phyloP scores from a whole-genome alignment of 1,140 invertebrate species.

The Temnothorax curvispinosus region DNA sequence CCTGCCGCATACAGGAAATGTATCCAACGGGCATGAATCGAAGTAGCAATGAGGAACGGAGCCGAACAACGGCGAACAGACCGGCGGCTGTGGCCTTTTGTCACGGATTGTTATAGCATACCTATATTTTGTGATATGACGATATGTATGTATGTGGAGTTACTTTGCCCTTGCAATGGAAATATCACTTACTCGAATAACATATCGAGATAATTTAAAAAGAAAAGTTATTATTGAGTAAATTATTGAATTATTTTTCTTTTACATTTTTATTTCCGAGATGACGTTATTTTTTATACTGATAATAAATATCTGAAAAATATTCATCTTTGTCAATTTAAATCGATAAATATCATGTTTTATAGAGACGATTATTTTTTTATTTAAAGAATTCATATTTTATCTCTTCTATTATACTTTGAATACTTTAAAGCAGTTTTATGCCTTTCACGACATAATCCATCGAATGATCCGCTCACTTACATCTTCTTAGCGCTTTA shows the following conservation, averaged over 20 bases:
- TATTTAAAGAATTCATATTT: background rate
- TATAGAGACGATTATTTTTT: background rate
- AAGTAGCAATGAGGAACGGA: conserved; percentile 58
- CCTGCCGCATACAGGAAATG: conserved; percentile 63
- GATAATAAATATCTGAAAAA: background rate
- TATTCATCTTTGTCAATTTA: background rate
- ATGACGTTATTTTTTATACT: background rate
- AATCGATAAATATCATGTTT: background rate
- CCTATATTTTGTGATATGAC: background rate
- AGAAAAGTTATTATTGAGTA: background rate
- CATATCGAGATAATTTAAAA: background rate
- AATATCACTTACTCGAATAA: background rate
- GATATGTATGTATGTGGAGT: background rate
- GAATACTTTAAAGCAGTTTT: background rate
- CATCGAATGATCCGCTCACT: background rate
- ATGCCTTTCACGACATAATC: background rate
- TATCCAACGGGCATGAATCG: conserved; percentile 64
- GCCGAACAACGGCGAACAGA: conserved; percentile 42
- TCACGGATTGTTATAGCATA: background rate
- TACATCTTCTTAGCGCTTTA: conserved; percentile 4
- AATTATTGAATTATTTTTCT: background rate
- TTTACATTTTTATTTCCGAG: background rate
- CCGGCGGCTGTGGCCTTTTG: background rate
- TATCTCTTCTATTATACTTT: background rate
- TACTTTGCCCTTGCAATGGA: background rate